Base-by-base conservation (phyloP, 2,888 invertebrate genomes). In the Deroplatys truncata region DNA sequence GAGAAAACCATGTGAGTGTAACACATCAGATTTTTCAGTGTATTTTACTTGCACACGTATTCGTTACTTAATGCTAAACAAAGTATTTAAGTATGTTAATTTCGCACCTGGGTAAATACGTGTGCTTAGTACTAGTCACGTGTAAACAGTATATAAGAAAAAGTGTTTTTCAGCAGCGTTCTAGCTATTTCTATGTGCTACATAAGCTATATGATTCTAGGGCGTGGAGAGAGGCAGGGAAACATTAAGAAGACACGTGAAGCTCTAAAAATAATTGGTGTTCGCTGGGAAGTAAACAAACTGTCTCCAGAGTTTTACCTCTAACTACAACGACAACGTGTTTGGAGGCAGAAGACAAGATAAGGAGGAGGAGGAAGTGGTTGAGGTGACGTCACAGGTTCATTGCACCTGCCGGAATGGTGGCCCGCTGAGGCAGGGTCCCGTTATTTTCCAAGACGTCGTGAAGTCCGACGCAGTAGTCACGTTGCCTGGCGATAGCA, bases 341-440 rank as follows among this genome's bases (percentile, higher is more conserved):
- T 72, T 72, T 72, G 56, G 56, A 72, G 25, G 56, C 56, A 35
- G 31, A 85, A 86, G 28, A 84, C 31, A 83, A 84, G 88, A 43
- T 49, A 35, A 84, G 20, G 88, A 84, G 16, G 84, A 88, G 28
- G 43, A n/a, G 84, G n/a, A 88, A 83, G 88, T 20, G 88, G 88
- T 16, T 56, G 88, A 84, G 35, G 84, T 83, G 31, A 88, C 84
- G 56, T 20, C 49, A 25, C 43, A 84, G 86, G 89, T 86, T 89
- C 89, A 85, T 83, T 89, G 89, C 89, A 89, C 89, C 89, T 89
- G 89, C 89, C 20, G 86, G 86, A 86, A 56, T 86, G 86, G 56
- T 56, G 86, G 86, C 86, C 49, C 15, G 31, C 35, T 31, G n/a
- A 31, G 35, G 35, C 84, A 35, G n/a, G 13, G 84, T 31, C 31